Percentiles rank a stretch among this genome's conserved stretches.
These are phyloP conservation scores for Cairina moschata DNA, from an alignment of 2,113 vertebrate genomes.

Conservation along the genomic window DNA sequence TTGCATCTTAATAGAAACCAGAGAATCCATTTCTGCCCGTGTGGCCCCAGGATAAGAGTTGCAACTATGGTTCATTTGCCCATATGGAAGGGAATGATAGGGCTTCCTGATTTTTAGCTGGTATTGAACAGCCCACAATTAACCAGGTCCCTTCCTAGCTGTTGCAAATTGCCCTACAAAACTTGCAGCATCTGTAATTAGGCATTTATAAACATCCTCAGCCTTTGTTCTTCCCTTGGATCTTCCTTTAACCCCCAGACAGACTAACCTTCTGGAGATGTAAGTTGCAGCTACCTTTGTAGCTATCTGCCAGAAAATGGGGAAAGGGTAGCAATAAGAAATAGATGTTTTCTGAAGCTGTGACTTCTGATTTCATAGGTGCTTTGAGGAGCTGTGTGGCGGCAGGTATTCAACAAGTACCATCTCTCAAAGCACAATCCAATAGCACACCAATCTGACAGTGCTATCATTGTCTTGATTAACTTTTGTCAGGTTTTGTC, in stretches of 20 bases:
- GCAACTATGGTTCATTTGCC: not conserved
- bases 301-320: not conserved
- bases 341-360: not conserved
- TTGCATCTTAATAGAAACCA: conserved; percentile 65
- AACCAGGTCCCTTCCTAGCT: not conserved
- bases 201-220: not conserved
- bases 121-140: not conserved
- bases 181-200: not conserved
- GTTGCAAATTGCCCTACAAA: not conserved
- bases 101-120: not conserved
- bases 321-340: not conserved
- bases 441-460: not conserved
- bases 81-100: conserved; percentile 13
- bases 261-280: not conserved
- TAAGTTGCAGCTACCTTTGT: not conserved
- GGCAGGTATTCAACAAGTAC: not conserved
- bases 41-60: conserved; percentile 10
- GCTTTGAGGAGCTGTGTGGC: not conserved
- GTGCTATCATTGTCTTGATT: not conserved
- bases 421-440: not conserved
- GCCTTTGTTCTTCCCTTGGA: not conserved
- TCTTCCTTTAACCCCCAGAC: not conserved
- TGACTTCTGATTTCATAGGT: not conserved
- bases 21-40: conserved; percentile 51
- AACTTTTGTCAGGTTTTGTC: not conserved